These are phyloP conservation scores for Anagrus nilaparvatae DNA, from an alignment of 1,140 invertebrate species.

Conservation along the genomic window DNA sequence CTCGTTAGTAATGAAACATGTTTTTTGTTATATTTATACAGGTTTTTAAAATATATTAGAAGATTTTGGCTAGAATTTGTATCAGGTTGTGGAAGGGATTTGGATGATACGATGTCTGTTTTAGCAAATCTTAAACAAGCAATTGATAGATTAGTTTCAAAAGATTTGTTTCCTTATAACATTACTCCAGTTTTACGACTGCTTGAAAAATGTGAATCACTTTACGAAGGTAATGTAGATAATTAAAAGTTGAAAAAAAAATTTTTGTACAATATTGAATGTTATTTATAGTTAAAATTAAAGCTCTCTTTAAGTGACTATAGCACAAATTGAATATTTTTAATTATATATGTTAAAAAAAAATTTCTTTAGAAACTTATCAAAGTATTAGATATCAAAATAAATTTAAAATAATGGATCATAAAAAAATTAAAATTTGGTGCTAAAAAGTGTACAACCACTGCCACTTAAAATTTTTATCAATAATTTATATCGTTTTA, in stretches of 20 bases:
- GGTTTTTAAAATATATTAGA: slow-evolving; percentile 76
- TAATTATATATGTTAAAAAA: too few relatives aligned
- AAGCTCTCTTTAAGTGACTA: slow-evolving; percentile 4
- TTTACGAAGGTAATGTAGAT: slow-evolving; percentile 68
- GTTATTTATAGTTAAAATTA: slow-evolving; percentile 5
- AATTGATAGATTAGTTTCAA: slow-evolving; percentile 71
- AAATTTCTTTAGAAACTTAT: too few relatives aligned
- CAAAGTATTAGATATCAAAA: too few relatives aligned
- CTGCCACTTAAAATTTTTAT: too few relatives aligned
- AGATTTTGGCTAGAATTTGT: slow-evolving; percentile 77
- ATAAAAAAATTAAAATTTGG: too few relatives aligned
- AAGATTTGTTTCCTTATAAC: slow-evolving; percentile 79
- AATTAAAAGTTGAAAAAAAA: slow-evolving; percentile 29
- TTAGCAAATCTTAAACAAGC: slow-evolving; percentile 68
- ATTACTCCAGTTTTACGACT: slow-evolving; percentile 77
- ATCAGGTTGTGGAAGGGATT: slow-evolving; percentile 60
- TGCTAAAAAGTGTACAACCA: too few relatives aligned
- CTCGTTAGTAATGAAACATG: slow-evolving; percentile 86
- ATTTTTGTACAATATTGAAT: slow-evolving; percentile 10
- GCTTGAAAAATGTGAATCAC: slow-evolving; percentile 72
- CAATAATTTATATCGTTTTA: too few relatives aligned
- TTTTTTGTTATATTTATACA: slow-evolving; percentile 75
- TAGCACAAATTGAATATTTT: too few relatives aligned
- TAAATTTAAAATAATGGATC: too few relatives aligned
- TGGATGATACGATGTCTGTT: slow-evolving; percentile 76